Evolutionary conservation across 2,888 invertebrate species (phyloP), one percentile per base, ranked within the genome.

Genomic region (Teleogryllus oceanicus): DNA sequence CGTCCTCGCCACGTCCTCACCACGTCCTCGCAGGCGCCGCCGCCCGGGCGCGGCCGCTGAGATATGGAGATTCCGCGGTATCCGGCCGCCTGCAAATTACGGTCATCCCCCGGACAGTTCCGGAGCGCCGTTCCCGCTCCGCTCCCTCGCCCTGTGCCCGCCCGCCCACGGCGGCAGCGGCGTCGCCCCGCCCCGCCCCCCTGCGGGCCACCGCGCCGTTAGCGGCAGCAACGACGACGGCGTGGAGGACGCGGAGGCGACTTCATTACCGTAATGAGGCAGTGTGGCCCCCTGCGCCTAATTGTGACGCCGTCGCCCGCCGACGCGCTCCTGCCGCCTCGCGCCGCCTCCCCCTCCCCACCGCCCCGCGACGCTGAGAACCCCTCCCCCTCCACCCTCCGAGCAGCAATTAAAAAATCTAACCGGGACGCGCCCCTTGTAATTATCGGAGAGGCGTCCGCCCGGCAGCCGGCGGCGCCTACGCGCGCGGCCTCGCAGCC

Each of bases 1-100:
- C 4, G 62, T 37, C 37, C 37, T 37, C 37, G 8, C 37, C 8
- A 37, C 37, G 24, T 37, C 24, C 37, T 37, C 37, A 37, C 37
- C 8, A 37, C 37, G 24, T 37, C 24, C 24, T 62, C 16, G 62
- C 5, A 10, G 62, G 16, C n/a, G 62, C 16, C 8, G 62, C 0
- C 62, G 62, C 12, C 62, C 37, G 37, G 37, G n/a, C 62, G 62
- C 1, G 62, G 62, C 62, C 62, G 62, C n/a, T 18, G 62, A 62
- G 62, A 62, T 62, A 62, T 62, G 62, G 62, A 62, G 62, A 62
- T 62, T 62, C 62, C 62, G 62, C n/a, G 62, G 62, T 62, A 62
- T 62, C 62, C 62, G 62, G n/a, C 16, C 62, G 62, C 62, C 62
- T 62, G 62, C 62, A 13, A 62, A 62, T 62, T 62, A 62, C 16